Percentiles rank a stretch among this genome's conserved stretches.
Conservation (phyloP, 2,113 vertebrate species). For the Otus sunia region DNA sequence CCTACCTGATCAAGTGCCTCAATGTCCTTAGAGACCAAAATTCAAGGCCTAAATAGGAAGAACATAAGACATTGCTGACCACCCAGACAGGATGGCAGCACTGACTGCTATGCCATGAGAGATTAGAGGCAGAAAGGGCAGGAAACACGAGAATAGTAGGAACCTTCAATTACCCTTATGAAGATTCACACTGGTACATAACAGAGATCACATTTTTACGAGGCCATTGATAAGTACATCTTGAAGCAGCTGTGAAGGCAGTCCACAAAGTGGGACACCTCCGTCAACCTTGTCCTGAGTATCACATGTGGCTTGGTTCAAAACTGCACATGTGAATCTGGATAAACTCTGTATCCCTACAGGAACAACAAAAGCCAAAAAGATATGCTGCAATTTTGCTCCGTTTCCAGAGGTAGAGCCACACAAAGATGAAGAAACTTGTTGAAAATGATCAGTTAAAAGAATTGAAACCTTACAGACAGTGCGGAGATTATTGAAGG, state of each 20-base stretch:
- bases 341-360: not conserved
- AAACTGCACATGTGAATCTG: not conserved
- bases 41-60: not conserved
- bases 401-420: not conserved
- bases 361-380: not conserved
- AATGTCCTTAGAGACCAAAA: not conserved
- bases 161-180: not conserved
- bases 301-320: not conserved
- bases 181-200: not conserved
- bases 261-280: not conserved
- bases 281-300: not conserved
- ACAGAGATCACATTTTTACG: not conserved
- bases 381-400: rapidly evolving
- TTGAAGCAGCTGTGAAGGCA: not conserved
- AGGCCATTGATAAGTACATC: not conserved
- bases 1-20: not conserved
- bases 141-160: rapidly evolving
- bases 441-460: not conserved
- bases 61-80: not conserved
- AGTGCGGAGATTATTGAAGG: not conserved
- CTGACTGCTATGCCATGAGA: not conserved
- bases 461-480: not conserved
- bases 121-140: not conserved
- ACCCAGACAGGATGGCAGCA: not conserved
- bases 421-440: not conserved